Evolutionary conservation across 2,888 invertebrate genomes (phyloP).

Genomic region (Cephus nigrinus): DNA sequence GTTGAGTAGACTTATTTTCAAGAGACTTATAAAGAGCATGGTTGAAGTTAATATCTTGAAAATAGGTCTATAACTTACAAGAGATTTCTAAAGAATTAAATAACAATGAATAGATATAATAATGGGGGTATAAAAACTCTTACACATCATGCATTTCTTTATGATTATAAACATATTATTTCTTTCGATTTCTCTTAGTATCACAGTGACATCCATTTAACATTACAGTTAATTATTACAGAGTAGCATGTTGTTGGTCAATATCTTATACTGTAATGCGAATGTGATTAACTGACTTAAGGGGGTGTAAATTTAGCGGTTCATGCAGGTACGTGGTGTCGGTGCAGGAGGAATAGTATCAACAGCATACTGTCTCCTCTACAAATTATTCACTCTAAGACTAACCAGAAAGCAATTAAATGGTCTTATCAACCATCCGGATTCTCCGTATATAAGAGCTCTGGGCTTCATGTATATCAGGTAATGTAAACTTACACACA

Average conservation of each 20-base stretch:
- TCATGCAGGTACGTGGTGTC: conserved; percentile 89
- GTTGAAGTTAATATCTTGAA: neutral
- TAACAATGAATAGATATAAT: neutral
- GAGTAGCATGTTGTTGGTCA: conserved; percentile 47
- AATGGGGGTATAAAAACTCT: neutral
- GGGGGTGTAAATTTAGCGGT: conserved; percentile 54
- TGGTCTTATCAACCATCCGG: conserved; percentile 92
- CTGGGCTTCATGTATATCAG: conserved; percentile 87
- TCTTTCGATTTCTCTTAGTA: conserved; percentile 4
- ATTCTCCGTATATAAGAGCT: conserved; percentile 97
- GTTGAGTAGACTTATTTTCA: neutral
- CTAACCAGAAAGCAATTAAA: conserved; percentile 98
- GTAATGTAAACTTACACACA: conserved; percentile 59
- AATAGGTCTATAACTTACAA: neutral
- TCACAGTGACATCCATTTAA: conserved; percentile 23
- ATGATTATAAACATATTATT: neutral
- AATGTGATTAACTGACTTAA: conserved; percentile 40
- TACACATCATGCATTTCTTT: neutral
- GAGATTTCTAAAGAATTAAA: neutral
- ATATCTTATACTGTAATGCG: conserved; percentile 44
- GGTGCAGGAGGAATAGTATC: conserved; percentile 99
- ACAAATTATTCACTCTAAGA: conserved; percentile 95
- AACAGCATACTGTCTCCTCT: conserved; percentile 99
- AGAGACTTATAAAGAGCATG: neutral
- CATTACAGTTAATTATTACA: conserved; percentile 38